phyloP scores from a whole-genome alignment of 2,797 vertebrate species.

The Lepidocolaptes lacrymiger region DNA sequence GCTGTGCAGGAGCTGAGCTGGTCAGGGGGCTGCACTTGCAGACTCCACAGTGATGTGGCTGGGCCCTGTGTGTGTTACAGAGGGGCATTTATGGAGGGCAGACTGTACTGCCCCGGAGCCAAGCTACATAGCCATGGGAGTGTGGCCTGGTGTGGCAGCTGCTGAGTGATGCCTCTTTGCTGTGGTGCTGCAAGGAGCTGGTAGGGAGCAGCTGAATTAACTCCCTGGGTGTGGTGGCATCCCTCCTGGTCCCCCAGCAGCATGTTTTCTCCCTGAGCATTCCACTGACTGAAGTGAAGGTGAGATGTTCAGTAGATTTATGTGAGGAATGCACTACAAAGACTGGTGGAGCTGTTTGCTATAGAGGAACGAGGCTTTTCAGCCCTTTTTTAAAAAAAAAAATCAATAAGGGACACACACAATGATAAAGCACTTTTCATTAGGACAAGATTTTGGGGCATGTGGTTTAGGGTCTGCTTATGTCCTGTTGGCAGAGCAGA shows the following conservation, averaged over 20 bases:
- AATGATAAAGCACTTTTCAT: not conserved
- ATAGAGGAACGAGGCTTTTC: not conserved
- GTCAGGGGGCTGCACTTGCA: not conserved
- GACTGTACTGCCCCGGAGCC: rapidly evolving
- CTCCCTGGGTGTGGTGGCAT: not conserved
- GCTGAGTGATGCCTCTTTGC: not conserved
- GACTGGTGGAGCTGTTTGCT: not conserved
- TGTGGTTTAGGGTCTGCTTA: not conserved
- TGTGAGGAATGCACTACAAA: not conserved
- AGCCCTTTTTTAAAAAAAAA: not conserved
- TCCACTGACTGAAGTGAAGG: not conserved
- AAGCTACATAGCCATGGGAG: not conserved
- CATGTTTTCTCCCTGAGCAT: not conserved
- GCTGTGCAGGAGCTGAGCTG: rapidly evolving
- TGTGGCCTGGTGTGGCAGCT: rapidly evolving
- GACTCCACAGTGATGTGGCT: rapidly evolving
- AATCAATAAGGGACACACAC: too few species aligned
- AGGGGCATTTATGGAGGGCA: not conserved
- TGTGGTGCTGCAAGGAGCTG: not conserved
- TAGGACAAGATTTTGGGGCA: not conserved
- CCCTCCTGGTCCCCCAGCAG: not conserved
- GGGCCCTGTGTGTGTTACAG: rapidly evolving
- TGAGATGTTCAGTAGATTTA: not conserved
- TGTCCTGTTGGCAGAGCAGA: not conserved
- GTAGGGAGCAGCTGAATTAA: not conserved